phyloP scores from a whole-genome alignment of 2,888 invertebrate genomes.

The Seladonia tumulorum region DNA sequence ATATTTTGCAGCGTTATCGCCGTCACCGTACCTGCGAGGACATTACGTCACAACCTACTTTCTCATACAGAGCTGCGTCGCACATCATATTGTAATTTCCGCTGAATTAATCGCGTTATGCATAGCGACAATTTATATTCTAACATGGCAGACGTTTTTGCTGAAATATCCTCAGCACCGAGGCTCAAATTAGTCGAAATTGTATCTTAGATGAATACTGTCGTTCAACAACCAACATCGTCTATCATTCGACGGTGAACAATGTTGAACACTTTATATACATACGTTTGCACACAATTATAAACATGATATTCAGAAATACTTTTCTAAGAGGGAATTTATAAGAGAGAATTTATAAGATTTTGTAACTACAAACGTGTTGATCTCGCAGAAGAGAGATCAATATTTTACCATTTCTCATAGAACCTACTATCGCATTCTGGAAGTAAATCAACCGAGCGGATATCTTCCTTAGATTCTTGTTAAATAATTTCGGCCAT shows the following conservation, averaged over 20 bases:
- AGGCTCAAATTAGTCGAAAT: not conserved
- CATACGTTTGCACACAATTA: no score
- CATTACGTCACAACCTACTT: slow-evolving; percentile 9
- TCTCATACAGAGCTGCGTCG: not conserved
- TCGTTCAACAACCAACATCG: not conserved
- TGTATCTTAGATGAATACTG: not conserved
- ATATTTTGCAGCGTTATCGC: not conserved
- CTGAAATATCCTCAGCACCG: not conserved
- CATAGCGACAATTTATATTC: not conserved
- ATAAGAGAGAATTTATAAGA: no score
- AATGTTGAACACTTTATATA: not conserved
- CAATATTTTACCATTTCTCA: not conserved
- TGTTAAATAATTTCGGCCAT: not conserved
- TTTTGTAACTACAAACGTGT: no score
- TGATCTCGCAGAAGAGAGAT: not conserved
- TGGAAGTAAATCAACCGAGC: not conserved
- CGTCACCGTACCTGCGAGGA: not conserved
- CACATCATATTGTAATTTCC: slow-evolving; percentile 7
- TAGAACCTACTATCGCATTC: not conserved
- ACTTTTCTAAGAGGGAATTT: no score
- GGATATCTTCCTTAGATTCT: not conserved
- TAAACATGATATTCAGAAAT: no score
- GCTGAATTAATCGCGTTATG: slow-evolving; percentile 1
- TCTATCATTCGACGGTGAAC: not conserved
- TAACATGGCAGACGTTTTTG: not conserved